Conservation (phyloP, 2,113 vertebrate species). For the Nestor notabilis region DNA sequence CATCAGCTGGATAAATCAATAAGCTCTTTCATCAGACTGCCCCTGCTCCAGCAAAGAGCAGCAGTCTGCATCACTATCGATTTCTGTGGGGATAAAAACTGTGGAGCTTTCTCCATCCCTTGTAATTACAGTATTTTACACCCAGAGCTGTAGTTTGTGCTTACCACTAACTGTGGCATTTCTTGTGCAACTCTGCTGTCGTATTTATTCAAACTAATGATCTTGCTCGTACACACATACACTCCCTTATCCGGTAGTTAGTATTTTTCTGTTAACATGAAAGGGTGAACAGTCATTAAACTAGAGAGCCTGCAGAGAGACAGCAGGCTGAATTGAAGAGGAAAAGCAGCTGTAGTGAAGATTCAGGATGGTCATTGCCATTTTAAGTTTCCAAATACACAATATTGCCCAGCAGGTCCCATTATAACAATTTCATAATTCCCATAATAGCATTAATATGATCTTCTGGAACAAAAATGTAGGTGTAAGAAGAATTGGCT, state of each 20-base stretch:
- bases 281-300: constrained; percentile 64
- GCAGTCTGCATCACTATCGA: constrained; percentile 58
- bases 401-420: constrained; percentile 14
- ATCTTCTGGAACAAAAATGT: constrained; percentile 24
- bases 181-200: constrained; percentile 51
- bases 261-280: constrained; percentile 52
- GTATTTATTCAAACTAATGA: constrained; percentile 64
- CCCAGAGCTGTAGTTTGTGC: constrained; percentile 61
- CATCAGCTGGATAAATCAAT: constrained; percentile 70
- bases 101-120: constrained; percentile 37
- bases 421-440: constrained; percentile 56
- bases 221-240: constrained; percentile 33
- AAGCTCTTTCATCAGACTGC: constrained; percentile 54
- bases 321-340: constrained; percentile 7
- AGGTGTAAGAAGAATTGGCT: constrained; percentile 34
- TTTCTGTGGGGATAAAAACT: constrained; percentile 72
- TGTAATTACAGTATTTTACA: constrained; percentile 75
- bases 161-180: constrained; percentile 59
- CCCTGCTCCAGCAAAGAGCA: constrained; percentile 53
- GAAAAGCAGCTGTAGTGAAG: constrained; percentile 43
- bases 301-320: constrained; percentile 32
- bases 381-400: constrained; percentile 26
- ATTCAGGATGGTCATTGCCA: constrained; percentile 25
- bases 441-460: constrained; percentile 28
- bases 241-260: constrained; percentile 36